Conservation (phyloP, 2,888 invertebrate genomes). For the Lepidochitona cinerea region DNA sequence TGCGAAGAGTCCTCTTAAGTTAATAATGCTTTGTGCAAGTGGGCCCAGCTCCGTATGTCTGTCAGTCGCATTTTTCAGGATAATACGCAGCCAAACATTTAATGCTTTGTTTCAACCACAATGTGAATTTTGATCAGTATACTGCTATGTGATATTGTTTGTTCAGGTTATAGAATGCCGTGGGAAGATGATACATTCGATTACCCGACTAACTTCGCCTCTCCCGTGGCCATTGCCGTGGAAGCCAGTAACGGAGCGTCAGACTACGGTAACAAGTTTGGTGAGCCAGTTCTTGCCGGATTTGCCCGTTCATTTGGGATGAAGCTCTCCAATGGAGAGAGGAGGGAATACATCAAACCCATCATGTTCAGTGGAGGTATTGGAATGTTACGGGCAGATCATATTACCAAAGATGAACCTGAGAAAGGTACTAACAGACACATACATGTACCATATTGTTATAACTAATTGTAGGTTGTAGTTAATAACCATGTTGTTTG, state of each 20-base stretch:
- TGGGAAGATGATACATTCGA: conserved; percentile 84
- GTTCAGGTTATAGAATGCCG: conserved; percentile 85
- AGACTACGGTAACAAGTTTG: conserved; percentile 99
- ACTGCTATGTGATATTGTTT: too few species aligned
- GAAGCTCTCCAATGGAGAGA: conserved; percentile 75
- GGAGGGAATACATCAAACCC: conserved; percentile 96
- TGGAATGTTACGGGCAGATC: conserved; percentile 87
- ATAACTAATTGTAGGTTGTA: too few species aligned
- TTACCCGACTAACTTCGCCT: conserved; percentile 92
- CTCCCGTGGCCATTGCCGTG: conserved; percentile 89
- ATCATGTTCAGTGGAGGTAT: conserved; percentile 99
- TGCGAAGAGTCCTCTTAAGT: too few species aligned
- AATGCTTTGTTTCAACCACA: too few species aligned
- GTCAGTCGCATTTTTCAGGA: too few species aligned
- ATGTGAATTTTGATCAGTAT: too few species aligned
- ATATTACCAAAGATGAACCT: conserved; percentile 84
- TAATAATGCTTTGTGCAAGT: too few species aligned
- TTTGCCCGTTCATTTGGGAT: conserved; percentile 93
- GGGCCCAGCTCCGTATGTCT: too few species aligned
- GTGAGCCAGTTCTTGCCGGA: conserved; percentile 93
- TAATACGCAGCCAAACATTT: too few species aligned
- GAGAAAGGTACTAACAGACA: conserved; percentile 81
- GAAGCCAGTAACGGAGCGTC: conserved; percentile 98
- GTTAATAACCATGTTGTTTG: too few species aligned
- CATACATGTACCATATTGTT: too few species aligned